Base-by-base conservation (phyloP, 2,888 invertebrate species). In the Callyntrura guangdongensis region DNA sequence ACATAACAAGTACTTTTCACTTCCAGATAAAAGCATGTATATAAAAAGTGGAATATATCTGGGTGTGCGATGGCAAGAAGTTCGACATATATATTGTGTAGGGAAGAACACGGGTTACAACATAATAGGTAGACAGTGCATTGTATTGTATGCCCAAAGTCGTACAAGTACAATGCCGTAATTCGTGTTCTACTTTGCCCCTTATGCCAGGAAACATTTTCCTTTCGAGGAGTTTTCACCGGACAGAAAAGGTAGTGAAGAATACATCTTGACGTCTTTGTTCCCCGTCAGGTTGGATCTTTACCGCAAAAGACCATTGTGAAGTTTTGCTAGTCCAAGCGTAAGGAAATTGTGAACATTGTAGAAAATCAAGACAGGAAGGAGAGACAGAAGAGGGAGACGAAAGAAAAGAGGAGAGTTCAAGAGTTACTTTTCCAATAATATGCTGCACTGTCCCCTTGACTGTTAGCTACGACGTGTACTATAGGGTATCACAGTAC, bases 201-300 rank as follows among this genome's bases (percentile, higher is more conserved):
- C 56, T 72, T 69, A n/a, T n/a, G 69, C 45, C 45, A n/a, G 67
- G 17, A 64, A 69, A 69, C 25, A 67, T 84, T 72, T 25, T 85
- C 72, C 47, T 53, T 47, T 67, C 67, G 22, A 27, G 25, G 47
- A 74, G 59, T 14, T 59, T 20, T 72, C 59, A 36, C 47, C 77
- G 22, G 49, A 25, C 14, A 77, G 5, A 17, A 17, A 69, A 14
- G 56, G 20, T 36, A 85, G 45, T 86, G 47, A 47, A 74, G 86
- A 59, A 69, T 86, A 77, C 74, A 74, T 45, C 86, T 86, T 86
- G 86, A 86, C 86, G 47, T 86, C 86, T 86, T 86, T 86, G 86
- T 86, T 86, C 74, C 59, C 25, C 22, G 86, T 74, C 74, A 61
- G 61, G 74, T 53, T 86, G 59, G 27, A 36, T 59, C 22, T 69